A percentile compares a stretch with the other conserved stretches of the same genome.
Conservation (phyloP, 2,113 vertebrate genomes). For the Paraplagusia blochii region DNA sequence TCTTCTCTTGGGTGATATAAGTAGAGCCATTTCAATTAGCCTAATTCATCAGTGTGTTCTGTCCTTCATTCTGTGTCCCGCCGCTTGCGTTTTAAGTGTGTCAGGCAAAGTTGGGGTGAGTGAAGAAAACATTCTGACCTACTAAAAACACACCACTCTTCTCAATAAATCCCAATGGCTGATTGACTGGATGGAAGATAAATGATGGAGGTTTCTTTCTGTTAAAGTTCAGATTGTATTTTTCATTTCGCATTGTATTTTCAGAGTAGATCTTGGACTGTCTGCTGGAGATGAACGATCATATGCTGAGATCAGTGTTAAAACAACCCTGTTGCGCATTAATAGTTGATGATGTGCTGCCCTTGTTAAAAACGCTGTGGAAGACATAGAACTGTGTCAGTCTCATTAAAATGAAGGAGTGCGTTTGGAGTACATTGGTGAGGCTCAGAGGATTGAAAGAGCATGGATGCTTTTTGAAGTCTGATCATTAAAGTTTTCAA, state of each 20-base stretch:
- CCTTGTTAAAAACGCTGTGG: slow-evolving; percentile 49
- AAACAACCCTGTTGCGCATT: slow-evolving; percentile 59
- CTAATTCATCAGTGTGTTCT: slow-evolving; percentile 63
- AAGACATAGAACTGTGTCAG: slow-evolving; percentile 58
- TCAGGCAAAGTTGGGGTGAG: slow-evolving; percentile 64
- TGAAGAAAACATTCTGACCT: slow-evolving; percentile 68
- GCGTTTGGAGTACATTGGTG: slow-evolving; percentile 36
- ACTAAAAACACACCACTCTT: slow-evolving; percentile 50
- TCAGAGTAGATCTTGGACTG: slow-evolving; percentile 26
- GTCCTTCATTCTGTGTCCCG: slow-evolving; percentile 61
- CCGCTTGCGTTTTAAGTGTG: slow-evolving; percentile 68
- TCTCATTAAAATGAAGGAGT: slow-evolving; percentile 61
- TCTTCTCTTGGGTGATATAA: slow-evolving; percentile 67
- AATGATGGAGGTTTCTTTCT: no score
- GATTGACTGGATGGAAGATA: neutral
- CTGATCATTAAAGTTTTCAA: slow-evolving; percentile 1
- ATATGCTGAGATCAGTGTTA: slow-evolving; percentile 57
- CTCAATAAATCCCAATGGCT: slow-evolving; percentile 10
- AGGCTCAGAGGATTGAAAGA: slow-evolving; percentile 26
- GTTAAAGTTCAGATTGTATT: no score
- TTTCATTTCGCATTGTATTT: no score
- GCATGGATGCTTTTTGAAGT: neutral
- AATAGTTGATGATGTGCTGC: slow-evolving; percentile 63
- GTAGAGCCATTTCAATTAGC: slow-evolving; percentile 70
- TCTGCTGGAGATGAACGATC: slow-evolving; percentile 33